phyloP scores from a whole-genome alignment of 2,113 vertebrate genomes.

The Alexandromys fortis region DNA sequence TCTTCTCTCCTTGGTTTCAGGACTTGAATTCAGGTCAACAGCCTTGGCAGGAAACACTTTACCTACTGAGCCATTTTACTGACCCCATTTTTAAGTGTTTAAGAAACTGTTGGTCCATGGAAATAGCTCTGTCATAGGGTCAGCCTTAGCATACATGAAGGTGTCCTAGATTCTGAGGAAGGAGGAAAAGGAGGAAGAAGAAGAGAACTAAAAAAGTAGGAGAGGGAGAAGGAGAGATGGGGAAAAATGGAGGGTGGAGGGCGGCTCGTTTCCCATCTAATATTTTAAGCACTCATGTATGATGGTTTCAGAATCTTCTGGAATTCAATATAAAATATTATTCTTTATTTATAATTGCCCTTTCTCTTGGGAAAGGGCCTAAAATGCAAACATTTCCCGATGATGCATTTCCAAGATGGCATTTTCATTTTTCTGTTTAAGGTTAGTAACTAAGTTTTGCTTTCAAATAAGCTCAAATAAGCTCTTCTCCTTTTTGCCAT shows the following conservation, averaged over 20 bases:
- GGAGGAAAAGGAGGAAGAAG: background rate
- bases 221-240: background rate
- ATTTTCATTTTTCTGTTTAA: slow-evolving; percentile 47
- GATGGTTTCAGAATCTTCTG: background rate
- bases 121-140: background rate
- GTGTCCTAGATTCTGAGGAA: background rate
- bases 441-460: background rate
- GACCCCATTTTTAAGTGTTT: background rate
- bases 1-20: background rate
- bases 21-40: background rate
- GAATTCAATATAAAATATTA: slow-evolving; percentile 36
- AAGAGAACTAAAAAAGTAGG: background rate
- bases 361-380: background rate
- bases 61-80: background rate
- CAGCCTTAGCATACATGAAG: background rate
- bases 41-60: background rate
- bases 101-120: too few species aligned
- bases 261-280: background rate
- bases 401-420: background rate
- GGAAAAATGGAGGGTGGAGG: too few species aligned
- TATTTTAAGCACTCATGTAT: background rate
- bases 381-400: background rate
- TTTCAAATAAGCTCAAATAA: background rate
- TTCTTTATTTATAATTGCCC: slow-evolving; percentile 24
- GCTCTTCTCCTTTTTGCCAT: background rate